These are phyloP conservation scores for Sylvilagus bachmani DNA, from an alignment of 2,113 vertebrate species.

Conservation along the genomic window DNA sequence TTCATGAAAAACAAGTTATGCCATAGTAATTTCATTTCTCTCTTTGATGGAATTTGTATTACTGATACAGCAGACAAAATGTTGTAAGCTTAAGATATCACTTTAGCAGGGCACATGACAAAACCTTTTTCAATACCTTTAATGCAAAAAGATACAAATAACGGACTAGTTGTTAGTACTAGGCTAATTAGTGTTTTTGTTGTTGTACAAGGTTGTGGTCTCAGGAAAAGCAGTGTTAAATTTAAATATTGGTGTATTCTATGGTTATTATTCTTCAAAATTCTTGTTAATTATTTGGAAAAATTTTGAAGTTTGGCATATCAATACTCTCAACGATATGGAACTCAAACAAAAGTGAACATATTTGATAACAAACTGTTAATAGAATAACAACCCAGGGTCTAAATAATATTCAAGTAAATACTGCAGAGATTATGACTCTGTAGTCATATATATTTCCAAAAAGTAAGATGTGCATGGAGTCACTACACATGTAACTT, in stretches of 20 bases:
- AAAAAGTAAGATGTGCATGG: not conserved
- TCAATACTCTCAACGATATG: not conserved
- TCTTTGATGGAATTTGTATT: not conserved
- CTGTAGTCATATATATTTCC: not conserved
- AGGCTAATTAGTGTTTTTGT: not conserved
- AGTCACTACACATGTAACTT: not conserved
- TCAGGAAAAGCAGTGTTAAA: not conserved
- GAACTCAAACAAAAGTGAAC: not conserved
- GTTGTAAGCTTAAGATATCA: not conserved
- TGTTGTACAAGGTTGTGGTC: not conserved
- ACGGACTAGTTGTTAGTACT: not conserved
- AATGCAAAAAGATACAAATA: not conserved
- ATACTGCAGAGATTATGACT: not conserved
- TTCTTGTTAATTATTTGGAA: not conserved
- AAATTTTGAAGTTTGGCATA: not conserved
- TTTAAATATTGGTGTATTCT: not conserved
- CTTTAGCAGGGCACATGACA: not conserved
- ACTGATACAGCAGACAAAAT: not conserved
- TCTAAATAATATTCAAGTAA: conserved; percentile 3
- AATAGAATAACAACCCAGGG: not conserved
- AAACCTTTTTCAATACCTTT: not conserved
- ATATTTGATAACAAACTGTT: not conserved
- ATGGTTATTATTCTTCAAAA: not conserved
- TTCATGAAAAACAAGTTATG: not conserved
- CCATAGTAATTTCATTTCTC: not conserved